Percentiles rank a stretch among this genome's conserved stretches.
phyloP scores from a whole-genome alignment of 2,888 invertebrate species.

The Galerucella nymphaeae region DNA sequence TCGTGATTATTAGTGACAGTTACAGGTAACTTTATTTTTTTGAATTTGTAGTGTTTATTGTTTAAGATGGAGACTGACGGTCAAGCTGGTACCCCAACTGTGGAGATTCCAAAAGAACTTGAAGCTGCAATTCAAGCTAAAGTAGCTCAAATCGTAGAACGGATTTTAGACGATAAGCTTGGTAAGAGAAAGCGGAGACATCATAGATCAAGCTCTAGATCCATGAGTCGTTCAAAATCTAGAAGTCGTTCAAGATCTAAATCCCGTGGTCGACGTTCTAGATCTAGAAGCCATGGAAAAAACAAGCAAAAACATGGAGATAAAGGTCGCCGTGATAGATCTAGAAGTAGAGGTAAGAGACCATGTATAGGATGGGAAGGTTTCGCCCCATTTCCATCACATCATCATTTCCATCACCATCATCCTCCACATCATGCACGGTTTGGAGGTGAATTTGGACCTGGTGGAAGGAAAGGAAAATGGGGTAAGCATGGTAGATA shows the following conservation, averaged over 20 bases:
- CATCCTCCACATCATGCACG: background rate
- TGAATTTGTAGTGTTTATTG: background rate
- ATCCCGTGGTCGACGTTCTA: background rate
- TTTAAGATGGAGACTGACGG: background rate
- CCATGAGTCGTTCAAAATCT: background rate
- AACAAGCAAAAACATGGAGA: background rate
- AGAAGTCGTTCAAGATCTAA: background rate
- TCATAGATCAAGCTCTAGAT: background rate
- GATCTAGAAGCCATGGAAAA: background rate
- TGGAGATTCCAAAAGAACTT: background rate
- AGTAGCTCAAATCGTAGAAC: background rate
- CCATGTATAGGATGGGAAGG: background rate
- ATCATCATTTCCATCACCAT: constrained; percentile 7
- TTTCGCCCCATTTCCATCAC: background rate
- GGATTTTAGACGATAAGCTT: background rate
- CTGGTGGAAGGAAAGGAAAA: background rate
- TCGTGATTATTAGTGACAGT: background rate
- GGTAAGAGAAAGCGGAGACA: background rate
- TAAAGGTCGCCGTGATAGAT: background rate
- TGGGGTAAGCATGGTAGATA: background rate
- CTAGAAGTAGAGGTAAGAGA: constrained; percentile 1
- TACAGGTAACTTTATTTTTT: constrained; percentile 1
- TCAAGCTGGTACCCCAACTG: background rate
- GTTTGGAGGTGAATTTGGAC: constrained; percentile 2
- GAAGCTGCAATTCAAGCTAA: background rate